phyloP scores from a whole-genome alignment of 2,113 vertebrate species.

The Dipodomys stephensi region DNA sequence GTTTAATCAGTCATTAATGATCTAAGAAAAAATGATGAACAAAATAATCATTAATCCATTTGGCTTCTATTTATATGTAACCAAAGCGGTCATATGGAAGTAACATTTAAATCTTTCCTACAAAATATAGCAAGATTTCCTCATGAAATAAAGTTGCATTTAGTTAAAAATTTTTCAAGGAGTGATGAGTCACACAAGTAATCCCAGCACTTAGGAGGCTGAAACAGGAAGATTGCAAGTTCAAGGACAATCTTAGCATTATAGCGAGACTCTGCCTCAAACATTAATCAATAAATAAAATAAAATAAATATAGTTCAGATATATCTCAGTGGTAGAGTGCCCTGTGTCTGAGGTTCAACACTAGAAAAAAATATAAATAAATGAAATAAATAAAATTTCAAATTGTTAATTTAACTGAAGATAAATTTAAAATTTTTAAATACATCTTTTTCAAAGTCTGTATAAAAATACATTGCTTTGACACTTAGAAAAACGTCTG shows the following conservation, averaged over 20 bases:
- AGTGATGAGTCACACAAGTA: too few relatives aligned
- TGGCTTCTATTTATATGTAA: constrained; percentile 47
- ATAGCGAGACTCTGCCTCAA: too few relatives aligned
- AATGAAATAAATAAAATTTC: background rate
- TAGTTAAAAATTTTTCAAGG: background rate
- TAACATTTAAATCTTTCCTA: constrained; percentile 43
- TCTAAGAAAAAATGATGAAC: constrained; percentile 49
- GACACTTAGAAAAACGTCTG: background rate
- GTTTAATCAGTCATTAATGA: constrained; percentile 29
- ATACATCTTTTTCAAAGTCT: background rate
- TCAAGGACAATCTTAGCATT: too few relatives aligned
- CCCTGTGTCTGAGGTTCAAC: too few relatives aligned
- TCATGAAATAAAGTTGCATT: constrained; percentile 33
- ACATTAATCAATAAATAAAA: too few relatives aligned
- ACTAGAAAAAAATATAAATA: too few relatives aligned
- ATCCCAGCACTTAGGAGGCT: too few relatives aligned
- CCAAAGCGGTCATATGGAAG: background rate
- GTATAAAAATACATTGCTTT: background rate
- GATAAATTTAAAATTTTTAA: background rate
- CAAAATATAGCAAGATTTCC: background rate
- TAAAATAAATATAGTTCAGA: too few relatives aligned
- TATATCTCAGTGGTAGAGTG: too few relatives aligned
- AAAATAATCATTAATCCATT: background rate
- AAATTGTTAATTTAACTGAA: background rate
- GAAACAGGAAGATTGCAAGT: too few relatives aligned